Base-by-base conservation (phyloP, 2,113 vertebrate genomes). In the Pithys albifrons region DNA sequence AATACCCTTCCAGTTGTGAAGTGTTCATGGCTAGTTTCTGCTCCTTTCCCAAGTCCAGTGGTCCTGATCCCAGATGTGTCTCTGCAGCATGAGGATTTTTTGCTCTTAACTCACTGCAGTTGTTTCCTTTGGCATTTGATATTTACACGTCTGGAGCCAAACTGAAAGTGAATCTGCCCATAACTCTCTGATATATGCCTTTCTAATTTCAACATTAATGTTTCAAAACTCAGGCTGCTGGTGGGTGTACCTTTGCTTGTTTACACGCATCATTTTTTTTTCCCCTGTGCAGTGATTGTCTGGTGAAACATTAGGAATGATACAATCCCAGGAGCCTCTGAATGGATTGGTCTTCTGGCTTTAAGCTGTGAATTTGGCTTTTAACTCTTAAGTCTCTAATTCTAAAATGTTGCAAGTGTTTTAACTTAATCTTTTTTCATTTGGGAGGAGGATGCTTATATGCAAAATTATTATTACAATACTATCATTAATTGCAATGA, bases 171-270 rank as follows among this genome's bases (percentile, higher is more conserved):
- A 84, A 93, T 94, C 80, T 94, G 70, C 66, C 70, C 18, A 5
- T 86, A 94, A 81, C 79, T 88, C 82, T 90, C 78, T 4, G 37
- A 84, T 92, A 91, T 57, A 48, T 75, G 92, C 65, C 52, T 92
- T 95, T 86, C 79, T 93, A 52, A 88, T 95, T 94, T 96, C 83
- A 82, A 22, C 91, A 80, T 87, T 69, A 70, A 64, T 84, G 92
- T 92, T 94, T 93, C 86, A 91, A 87, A 96, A 75, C 66, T 37
- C 41, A 85, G 65, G 91, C 49, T 84, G 85, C 70, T 93, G 59
- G 86, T 89, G 91, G 61, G 71, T 94, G 61, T 95, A 46, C 1
- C 5, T 76, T 62, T 83, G 33, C 69, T 78, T 95, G 90, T 96
- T 92, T 88, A 84, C 65, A 87, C 52, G 25, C 28, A 49, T 64